Percentiles rank a stretch among this genome's conserved stretches.
Conservation (phyloP, 2,888 invertebrate genomes). For the Lasioglossum calceatum region DNA sequence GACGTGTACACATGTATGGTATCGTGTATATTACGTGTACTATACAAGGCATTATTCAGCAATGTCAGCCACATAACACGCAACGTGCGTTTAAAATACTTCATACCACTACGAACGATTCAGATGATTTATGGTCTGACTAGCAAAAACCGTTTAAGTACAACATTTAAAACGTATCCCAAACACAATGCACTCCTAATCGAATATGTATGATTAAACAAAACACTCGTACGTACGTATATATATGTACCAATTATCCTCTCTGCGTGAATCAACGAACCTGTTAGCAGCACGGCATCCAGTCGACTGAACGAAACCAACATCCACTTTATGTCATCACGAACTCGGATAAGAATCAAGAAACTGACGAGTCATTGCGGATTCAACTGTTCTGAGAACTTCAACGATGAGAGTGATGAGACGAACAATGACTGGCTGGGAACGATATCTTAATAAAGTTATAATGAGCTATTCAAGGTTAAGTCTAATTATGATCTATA, state of each 20-base stretch:
- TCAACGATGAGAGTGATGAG: neutral
- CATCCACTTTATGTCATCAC: neutral
- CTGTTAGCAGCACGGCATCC: neutral
- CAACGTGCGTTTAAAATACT: neutral
- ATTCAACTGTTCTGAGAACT: neutral
- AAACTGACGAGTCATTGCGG: neutral
- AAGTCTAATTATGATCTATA: no score
- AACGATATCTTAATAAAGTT: neutral
- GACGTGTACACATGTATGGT: neutral
- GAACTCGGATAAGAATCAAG: neutral
- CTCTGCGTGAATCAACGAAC: neutral
- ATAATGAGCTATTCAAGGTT: neutral
- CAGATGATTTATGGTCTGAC: neutral
- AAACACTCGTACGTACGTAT: neutral
- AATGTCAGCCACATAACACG: neutral
- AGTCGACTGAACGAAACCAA: neutral
- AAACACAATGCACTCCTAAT: neutral
- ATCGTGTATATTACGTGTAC: neutral
- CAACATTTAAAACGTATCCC: neutral
- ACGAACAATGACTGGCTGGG: neutral
- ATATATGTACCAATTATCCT: neutral
- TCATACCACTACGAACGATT: neutral
- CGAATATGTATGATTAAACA: neutral
- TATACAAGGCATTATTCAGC: neutral
- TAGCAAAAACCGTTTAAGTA: neutral